Conservation (phyloP, 2,113 vertebrate genomes). For the Antechinus flavipes region DNA sequence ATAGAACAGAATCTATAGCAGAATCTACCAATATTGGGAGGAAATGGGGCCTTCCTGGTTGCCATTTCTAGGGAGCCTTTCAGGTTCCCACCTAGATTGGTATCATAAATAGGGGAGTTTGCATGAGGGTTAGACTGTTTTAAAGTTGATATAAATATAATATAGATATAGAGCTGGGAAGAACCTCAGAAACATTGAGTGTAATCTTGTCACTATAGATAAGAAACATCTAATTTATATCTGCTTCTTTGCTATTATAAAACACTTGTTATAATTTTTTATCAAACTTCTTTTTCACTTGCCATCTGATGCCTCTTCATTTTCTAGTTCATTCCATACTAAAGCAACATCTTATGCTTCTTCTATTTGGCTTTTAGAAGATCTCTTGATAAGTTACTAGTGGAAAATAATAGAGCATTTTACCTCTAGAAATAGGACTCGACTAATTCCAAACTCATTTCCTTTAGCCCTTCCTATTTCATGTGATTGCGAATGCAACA, state of each 20-base stretch:
- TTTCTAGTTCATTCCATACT: neutral
- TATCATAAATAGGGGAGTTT: neutral
- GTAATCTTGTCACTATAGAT: neutral
- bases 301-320: constrained; percentile 2
- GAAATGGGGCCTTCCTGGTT: neutral
- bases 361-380: constrained; percentile 20
- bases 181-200: neutral
- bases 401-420: constrained; percentile 46
- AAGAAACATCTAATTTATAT: neutral
- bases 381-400: constrained; percentile 42
- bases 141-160: neutral
- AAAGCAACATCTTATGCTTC: constrained; percentile 9
- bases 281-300: neutral
- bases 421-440: constrained; percentile 58
- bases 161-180: neutral
- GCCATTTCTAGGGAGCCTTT: neutral
- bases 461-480: constrained; percentile 33
- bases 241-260: neutral
- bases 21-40: neutral
- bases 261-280: neutral
- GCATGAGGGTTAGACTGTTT: neutral
- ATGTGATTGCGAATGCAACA: constrained; percentile 42
- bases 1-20: neutral
- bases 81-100: neutral
- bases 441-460: constrained; percentile 53